These are phyloP conservation scores for Prionailurus bengalensis DNA, from an alignment of 2,113 vertebrate genomes.

Conservation along the genomic window DNA sequence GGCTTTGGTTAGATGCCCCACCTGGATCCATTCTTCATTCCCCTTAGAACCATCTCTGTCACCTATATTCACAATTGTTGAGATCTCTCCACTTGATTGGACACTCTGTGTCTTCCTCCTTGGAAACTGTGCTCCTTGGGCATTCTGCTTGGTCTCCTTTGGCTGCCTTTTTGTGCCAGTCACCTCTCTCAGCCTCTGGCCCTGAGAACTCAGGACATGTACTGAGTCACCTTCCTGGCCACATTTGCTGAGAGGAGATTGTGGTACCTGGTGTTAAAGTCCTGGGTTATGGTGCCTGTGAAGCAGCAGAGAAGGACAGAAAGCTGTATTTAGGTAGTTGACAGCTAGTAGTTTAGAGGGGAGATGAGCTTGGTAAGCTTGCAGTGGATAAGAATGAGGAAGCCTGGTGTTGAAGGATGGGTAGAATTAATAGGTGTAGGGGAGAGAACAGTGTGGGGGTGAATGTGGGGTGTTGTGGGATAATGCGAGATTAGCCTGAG, in stretches of 20 bases:
- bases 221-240: neutral
- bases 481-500: neutral
- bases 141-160: neutral
- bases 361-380: neutral
- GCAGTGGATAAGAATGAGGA: conserved; percentile 4
- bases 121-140: neutral
- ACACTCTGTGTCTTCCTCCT: neutral
- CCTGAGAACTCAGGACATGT: neutral
- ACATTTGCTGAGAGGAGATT: neutral
- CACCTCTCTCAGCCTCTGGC: neutral
- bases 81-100: neutral
- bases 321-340: neutral
- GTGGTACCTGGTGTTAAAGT: neutral
- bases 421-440: neutral
- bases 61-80: neutral
- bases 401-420: conserved; percentile 45
- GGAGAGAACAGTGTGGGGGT: neutral
- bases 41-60: neutral
- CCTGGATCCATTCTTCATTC: neutral
- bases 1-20: neutral
- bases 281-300: neutral
- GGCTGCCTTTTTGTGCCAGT: neutral
- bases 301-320: neutral
- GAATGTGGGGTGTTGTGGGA: neutral
- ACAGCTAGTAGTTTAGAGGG: neutral